phyloP scores from a whole-genome alignment of 2,113 vertebrate species.

The Proterorhinus semilunaris region DNA sequence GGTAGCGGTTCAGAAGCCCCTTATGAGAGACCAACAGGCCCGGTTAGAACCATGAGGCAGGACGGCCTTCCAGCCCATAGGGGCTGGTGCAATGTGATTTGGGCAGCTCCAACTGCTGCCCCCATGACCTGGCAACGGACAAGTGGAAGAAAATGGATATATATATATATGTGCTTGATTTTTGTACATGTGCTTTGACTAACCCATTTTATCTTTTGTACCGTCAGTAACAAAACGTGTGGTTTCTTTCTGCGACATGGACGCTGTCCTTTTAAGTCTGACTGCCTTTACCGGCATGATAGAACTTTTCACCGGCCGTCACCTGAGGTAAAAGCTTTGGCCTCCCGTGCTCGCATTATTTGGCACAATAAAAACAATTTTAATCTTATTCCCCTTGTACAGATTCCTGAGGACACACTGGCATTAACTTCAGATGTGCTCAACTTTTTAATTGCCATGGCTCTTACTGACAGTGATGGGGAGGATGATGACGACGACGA shows the following conservation, averaged over 20 bases:
- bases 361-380: too few relatives aligned
- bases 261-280: conserved; percentile 83
- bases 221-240: conserved; percentile 81
- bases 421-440: conserved; percentile 63
- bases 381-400: not conserved
- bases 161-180: too few relatives aligned
- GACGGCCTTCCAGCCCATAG: too few relatives aligned
- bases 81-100: too few relatives aligned
- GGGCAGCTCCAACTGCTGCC: too few relatives aligned
- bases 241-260: conserved; percentile 76
- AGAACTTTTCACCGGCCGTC: conserved; percentile 33
- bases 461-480: conserved; percentile 39
- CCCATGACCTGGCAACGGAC: too few relatives aligned
- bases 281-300: conserved; percentile 86
- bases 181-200: too few relatives aligned
- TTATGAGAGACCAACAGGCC: too few relatives aligned
- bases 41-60: too few relatives aligned
- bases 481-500: not conserved
- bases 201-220: not conserved
- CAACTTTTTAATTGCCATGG: conserved; percentile 66
- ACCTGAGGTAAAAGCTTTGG: conserved; percentile 44
- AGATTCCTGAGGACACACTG: conserved; percentile 31
- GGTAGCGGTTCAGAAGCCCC: too few relatives aligned
- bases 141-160: too few relatives aligned
- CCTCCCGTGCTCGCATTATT: too few relatives aligned